Base-by-base conservation (phyloP, 2,113 vertebrate genomes). In the Cephalopterus ornatus region DNA sequence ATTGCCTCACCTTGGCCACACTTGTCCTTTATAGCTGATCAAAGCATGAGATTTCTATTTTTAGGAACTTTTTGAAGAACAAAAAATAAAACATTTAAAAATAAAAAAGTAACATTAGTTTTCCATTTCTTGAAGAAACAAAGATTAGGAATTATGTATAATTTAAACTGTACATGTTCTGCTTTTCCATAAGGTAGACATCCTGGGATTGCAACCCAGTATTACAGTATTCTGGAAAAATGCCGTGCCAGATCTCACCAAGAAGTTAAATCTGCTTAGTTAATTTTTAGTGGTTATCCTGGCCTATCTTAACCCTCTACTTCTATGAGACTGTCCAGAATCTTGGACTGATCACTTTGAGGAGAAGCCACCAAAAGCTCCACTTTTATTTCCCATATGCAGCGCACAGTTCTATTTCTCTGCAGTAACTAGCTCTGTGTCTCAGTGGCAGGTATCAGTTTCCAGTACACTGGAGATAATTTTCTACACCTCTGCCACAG, bases 351-450 rank as follows among this genome's bases (percentile, higher is more conserved):
- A 42, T 77, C 10, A 26, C 9, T 17, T 53, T 44, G 16, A n/a
- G 63, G 68, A 58, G 39, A 26, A 55, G 14, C 23, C 33, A 11
- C 16, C 26, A 39, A 19, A 49, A 77, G 14, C n/a, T 47, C 12
- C 11, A 3, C 14, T 42, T n/a, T 12, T 3, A 2, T 44, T 79
- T 86, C 23, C 20, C 26, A 2, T 26, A 5, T 0, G 1, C 46
- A 75, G 23, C 11, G n/a, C 22, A 19, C 2, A 26, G 3, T 37
- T 58, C 26, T 44, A 10, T 30, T 67, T 62, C 52, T 75, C 26
- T 49, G 47, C 20, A 28, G 37, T 53, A 58, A 53, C 5, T 17
- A 32, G 12, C 59, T 65, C n/a, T 9, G 1, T 16, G 16, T 32
- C 72, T 75, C 56, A 35, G 32, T 26, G 52, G 39, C 33, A 37